Conservation (phyloP, 2,113 vertebrate species). For the Marmota monax region DNA sequence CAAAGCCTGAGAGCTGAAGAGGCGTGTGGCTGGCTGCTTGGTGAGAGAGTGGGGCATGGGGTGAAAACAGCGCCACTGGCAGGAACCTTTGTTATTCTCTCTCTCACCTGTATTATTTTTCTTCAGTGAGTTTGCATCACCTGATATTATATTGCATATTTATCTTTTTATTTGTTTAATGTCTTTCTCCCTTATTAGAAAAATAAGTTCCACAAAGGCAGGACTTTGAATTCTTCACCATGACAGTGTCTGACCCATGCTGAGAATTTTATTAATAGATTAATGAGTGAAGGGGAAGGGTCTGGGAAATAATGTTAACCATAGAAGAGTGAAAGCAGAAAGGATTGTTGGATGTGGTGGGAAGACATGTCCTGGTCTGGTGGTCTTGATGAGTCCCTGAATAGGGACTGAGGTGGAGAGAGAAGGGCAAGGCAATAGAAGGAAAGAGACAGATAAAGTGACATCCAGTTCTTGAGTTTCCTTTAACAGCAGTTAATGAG, state of each 20-base stretch:
- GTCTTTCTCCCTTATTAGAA: background rate
- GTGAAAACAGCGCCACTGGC: background rate
- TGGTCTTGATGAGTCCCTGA: background rate
- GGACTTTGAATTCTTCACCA: background rate
- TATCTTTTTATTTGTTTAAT: background rate
- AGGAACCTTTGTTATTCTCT: accelerated
- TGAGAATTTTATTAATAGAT: background rate
- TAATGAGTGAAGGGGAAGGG: background rate
- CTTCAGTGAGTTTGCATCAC: background rate
- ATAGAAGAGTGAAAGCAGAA: background rate
- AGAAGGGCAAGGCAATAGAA: background rate
- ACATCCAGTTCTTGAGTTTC: background rate
- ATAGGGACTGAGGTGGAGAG: background rate
- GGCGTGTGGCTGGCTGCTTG: background rate
- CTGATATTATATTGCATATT: background rate
- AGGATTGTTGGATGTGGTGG: background rate
- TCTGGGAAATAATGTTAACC: background rate
- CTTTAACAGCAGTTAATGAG: background rate
- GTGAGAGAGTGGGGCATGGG: background rate
- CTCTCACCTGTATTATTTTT: background rate
- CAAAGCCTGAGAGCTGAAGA: background rate
- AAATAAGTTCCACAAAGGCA: background rate
- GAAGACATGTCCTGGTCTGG: background rate
- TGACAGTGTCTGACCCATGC: background rate
- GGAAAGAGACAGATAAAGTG: background rate